These are phyloP conservation scores for Micoletzkya japonica DNA, from an alignment of 2,888 invertebrate genomes.

Conservation along the genomic window DNA sequence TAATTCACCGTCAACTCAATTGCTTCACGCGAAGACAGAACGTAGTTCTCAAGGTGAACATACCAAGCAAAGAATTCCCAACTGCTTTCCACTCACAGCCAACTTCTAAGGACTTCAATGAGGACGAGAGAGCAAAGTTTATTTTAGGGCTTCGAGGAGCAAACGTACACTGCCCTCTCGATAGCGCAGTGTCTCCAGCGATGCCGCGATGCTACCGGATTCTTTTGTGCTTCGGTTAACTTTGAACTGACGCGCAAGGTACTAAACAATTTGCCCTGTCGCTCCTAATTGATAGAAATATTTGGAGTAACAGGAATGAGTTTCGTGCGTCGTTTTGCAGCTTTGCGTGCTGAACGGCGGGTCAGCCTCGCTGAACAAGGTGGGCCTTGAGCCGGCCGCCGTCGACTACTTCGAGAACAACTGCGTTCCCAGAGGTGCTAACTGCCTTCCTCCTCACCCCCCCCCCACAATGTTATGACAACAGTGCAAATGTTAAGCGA, in stretches of 20 bases:
- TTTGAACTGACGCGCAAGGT: slow-evolving; percentile 25
- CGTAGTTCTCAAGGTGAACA: slow-evolving; percentile 8
- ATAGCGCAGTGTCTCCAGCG: slow-evolving; percentile 15
- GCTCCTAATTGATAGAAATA: background rate
- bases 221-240: slow-evolving; percentile 26
- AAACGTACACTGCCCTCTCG: background rate
- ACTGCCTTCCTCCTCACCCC: background rate
- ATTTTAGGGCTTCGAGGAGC: slow-evolving; percentile 25
- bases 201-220: slow-evolving; percentile 11
- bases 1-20: background rate
- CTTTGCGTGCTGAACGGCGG: slow-evolving; percentile 25
- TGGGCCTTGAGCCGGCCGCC: background rate
- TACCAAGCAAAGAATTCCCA: background rate
- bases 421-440: slow-evolving; percentile 8
- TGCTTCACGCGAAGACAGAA: slow-evolving; percentile 6
- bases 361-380: slow-evolving; percentile 5
- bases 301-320: background rate
- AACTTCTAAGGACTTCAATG: too few species aligned
- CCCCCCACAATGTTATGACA: too few species aligned
- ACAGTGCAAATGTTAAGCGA: too few species aligned
- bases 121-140: too few species aligned
- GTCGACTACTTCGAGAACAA: slow-evolving; percentile 25
- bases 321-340: background rate
- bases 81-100: background rate
- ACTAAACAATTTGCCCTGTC: background rate